Percentiles rank a stretch among this genome's conserved stretches.
These are phyloP conservation scores for Mythimna albipuncta DNA, from an alignment of 2,888 invertebrate genomes.

Conservation along the genomic window DNA sequence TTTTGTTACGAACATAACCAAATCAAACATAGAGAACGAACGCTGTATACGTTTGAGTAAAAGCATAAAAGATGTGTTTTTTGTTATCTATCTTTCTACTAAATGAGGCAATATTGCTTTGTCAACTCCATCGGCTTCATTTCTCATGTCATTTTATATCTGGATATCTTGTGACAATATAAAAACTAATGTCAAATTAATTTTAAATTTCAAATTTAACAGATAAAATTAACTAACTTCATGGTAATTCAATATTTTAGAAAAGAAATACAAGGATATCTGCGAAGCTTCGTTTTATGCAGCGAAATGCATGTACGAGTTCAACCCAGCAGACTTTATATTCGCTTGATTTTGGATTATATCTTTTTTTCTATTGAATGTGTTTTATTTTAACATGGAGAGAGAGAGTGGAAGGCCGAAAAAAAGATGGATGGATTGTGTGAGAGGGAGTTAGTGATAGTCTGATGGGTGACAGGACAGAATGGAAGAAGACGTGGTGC, in stretches of 20 bases:
- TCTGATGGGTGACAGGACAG: too few relatives aligned
- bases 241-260: conserved; percentile 71
- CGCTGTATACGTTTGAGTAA: neutral
- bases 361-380: conserved; percentile 1
- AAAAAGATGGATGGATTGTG: too few relatives aligned
- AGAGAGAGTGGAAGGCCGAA: too few relatives aligned
- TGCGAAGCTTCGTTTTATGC: conserved; percentile 84
- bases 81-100: neutral
- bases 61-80: neutral
- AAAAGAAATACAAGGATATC: conserved; percentile 83
- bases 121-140: too few relatives aligned
- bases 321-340: conserved; percentile 81
- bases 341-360: conserved; percentile 73
- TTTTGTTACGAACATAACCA: neutral
- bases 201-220: neutral
- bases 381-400: conserved; percentile 39
- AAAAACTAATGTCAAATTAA: neutral
- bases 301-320: conserved; percentile 85
- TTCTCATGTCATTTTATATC: neutral
- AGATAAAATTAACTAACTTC: neutral
- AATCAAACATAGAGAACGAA: neutral
- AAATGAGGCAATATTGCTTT: too few relatives aligned
- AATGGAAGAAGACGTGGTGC: too few relatives aligned
- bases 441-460: too few relatives aligned
- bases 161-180: neutral